These are phyloP conservation scores for Bombus breviceps DNA, from an alignment of 1,140 invertebrate species.

Conservation along the genomic window DNA sequence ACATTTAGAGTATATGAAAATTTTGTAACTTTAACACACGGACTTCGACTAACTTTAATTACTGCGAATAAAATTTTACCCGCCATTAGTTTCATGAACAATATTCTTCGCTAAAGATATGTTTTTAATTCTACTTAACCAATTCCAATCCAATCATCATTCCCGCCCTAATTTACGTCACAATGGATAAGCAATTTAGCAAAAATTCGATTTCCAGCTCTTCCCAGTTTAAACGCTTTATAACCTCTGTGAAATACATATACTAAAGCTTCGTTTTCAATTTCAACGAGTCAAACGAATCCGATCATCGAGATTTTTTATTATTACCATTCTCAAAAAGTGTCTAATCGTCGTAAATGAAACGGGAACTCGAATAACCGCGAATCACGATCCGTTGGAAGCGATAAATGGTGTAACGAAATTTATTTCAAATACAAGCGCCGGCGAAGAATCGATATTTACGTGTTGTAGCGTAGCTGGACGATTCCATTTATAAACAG, in stretches of 20 bases:
- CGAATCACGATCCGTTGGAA: neutral
- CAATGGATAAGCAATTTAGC: neutral
- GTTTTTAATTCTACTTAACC: neutral
- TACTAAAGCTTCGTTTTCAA: neutral
- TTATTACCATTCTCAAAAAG: no score
- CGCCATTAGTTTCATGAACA: no score
- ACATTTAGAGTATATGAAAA: neutral
- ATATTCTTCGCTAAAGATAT: no score
- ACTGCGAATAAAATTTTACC: neutral
- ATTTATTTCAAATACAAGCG: slow-evolving; percentile 29
- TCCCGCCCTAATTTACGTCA: no score
- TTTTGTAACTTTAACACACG: neutral
- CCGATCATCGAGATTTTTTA: neutral
- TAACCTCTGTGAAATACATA: neutral
- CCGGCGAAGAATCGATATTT: slow-evolving; percentile 43
- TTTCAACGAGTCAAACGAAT: neutral
- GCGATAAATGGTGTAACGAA: slow-evolving; percentile 11
- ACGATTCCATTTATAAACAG: slow-evolving; percentile 63
- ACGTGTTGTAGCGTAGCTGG: slow-evolving; percentile 4
- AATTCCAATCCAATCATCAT: neutral
- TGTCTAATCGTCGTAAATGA: neutral
- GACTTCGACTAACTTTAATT: no score
- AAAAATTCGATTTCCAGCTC: neutral
- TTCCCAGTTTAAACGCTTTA: neutral
- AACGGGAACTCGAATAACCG: neutral